Evolutionary conservation across 2,888 invertebrate species (phyloP).

Genomic region (Drosophila niveifrons): DNA sequence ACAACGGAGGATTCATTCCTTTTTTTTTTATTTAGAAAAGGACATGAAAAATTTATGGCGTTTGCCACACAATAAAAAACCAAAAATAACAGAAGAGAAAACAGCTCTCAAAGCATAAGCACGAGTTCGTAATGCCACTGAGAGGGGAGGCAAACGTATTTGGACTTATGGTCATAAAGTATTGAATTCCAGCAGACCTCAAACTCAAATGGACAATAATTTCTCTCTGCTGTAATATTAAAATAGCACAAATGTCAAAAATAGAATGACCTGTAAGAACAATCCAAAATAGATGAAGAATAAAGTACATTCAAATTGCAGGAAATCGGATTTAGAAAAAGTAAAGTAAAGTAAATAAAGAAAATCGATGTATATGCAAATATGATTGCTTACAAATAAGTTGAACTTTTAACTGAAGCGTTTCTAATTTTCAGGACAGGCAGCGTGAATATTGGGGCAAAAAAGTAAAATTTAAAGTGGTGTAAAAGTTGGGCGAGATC

Average conservation of each 20-base stretch:
- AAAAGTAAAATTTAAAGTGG: no score
- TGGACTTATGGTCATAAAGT: slow-evolving; percentile 31
- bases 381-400: no score
- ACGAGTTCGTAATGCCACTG: slow-evolving; percentile 31
- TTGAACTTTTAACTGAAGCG: no score
- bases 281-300: no score
- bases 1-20: slow-evolving; percentile 17
- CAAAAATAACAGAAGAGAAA: background rate
- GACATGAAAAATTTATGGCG: slow-evolving; percentile 61
- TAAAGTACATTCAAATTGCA: no score
- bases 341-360: no score
- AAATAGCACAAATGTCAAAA: background rate
- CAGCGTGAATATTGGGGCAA: no score
- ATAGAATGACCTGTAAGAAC: background rate
- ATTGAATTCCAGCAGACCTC: slow-evolving; percentile 27
- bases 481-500: no score
- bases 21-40: slow-evolving; percentile 26
- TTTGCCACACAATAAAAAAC: slow-evolving; percentile 33
- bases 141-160: slow-evolving; percentile 14
- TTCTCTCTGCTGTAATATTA: background rate
- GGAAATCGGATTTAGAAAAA: no score
- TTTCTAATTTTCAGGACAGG: no score
- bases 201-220: background rate
- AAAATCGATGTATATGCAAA: no score
- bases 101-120: slow-evolving; percentile 9